Base-by-base conservation (phyloP, 1,140 invertebrate genomes). In the Trichonephila inaurata region DNA sequence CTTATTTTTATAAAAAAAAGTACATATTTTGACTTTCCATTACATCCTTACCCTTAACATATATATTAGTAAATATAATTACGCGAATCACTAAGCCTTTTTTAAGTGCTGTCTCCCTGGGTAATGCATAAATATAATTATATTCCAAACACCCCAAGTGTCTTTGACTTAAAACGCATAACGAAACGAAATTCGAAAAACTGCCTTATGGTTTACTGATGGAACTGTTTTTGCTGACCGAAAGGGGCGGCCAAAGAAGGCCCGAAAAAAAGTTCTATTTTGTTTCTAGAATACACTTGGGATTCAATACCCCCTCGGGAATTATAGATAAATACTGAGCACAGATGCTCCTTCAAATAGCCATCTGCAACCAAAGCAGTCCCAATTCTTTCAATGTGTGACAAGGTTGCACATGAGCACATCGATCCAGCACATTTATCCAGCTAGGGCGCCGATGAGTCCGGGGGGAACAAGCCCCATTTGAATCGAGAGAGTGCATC, bases 341-440 rank as follows among this genome's bases (percentile, higher is more conserved):
- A 16, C 81, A 21, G 81, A 83, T 86, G 40, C 44, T 24, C n/a
- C 60, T 58, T 58, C 51, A 51, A 51, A 51, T 12, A 51, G 51
- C 85, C 85, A 86, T 86, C 85, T 86, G 85, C 85, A 86, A 86
- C 44, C 85, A 86, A 86, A 61, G 60, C 51, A 61, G 60, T 33
- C 24, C 51, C 14, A 58, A n/a, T 83, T 83, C 81, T 19, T 21
- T 44, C 33, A 44, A 16, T 44, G 81, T 24, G 33, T 24, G n/a
- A 77, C 33, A 77, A 77, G 72, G 62, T 64, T 64, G 62, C 44
- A 16, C 85, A 51, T n/a, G 44, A 86, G 51, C 85, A 86, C 85
- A 86, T 86, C 85, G 85, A 86, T 86, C 51, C 19, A 19, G n/a
- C 19, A 86, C 85, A 86, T 86, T 86, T 86, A 86, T 86, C 85